Evolutionary conservation across 2,797 vertebrate genomes (phyloP), one percentile per base, ranked within the genome.

Genomic region (Oophaga sylvatica): DNA sequence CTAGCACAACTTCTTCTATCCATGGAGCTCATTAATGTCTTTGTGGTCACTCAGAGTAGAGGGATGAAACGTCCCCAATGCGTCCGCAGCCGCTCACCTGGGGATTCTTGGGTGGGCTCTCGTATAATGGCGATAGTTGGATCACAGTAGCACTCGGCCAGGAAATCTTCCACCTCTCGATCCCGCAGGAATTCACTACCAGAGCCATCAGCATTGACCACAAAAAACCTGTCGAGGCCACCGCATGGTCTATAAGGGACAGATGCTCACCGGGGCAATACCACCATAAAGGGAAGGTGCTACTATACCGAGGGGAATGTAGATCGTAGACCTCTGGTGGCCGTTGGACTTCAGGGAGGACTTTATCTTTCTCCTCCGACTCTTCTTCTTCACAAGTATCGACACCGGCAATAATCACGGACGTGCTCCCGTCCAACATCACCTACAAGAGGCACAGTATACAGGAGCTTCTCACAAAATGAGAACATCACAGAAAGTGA

Each of bases 141-240:
- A 83, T 98, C 96, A 70, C 92, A 90, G 48, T 90, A 90, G 0
- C 93, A 96, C 87, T 94, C 87, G 13, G 91, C 85, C 20, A 98
- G 90, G 68, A 94, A 93, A 63, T 96, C 85, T 41, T 96, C 94
- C 2, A 96, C 94, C 9, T 95, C 93, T 48, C 92, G 92, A 84
- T 93, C 92, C 79, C 93, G 93, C 82, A 99, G 96, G 29, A 99
- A 92, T 91, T 99, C 98, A 0, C 92, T 92, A 19, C 96, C 97
- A 11, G 98, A 98, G n/a, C 97, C 96, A 7, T 98, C 96, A 0
- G 91, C 90, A 0, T 95, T 92, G 87, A 97, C 70, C 35, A 97
- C 41, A 92, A 99, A 98, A 91, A 98, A 95, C 91, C 98, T 99
- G 75, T 78, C 77, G 7, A 71, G 22, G 57, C 19, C 12, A 76